Evolutionary conservation across 2,113 vertebrate species (phyloP).

Genomic region (Hemicordylus capensis): DNA sequence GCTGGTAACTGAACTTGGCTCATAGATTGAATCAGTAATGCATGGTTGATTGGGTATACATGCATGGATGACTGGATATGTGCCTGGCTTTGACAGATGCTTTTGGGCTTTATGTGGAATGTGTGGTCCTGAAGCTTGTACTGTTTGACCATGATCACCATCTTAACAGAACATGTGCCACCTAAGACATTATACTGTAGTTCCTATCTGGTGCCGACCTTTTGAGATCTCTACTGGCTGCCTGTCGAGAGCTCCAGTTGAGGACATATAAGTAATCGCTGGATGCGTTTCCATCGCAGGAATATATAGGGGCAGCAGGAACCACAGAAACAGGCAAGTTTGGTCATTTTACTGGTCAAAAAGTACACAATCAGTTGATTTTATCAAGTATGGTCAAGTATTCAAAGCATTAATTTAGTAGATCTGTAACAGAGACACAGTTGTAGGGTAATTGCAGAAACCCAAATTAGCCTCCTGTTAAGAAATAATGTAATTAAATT

Average conservation of each 20-base stretch:
- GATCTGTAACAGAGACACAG: neutral
- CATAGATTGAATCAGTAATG: neutral
- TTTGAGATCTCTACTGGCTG: no score
- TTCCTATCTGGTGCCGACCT: neutral
- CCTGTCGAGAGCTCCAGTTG: no score
- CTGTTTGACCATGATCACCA: neutral
- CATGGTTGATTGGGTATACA: neutral
- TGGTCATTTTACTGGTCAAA: neutral
- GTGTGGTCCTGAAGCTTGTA: neutral
- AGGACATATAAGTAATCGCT: no score
- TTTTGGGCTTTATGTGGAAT: neutral
- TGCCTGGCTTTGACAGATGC: no score
- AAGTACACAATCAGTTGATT: neutral
- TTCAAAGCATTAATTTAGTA: neutral
- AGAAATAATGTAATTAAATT: neutral
- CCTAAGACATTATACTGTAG: neutral
- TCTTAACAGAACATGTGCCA: neutral
- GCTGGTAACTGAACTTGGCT: neutral
- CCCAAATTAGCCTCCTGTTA: no score
- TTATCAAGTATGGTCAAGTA: no score
- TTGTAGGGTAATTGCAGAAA: neutral
- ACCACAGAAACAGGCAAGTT: no score
- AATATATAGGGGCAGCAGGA: no score
- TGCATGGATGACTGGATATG: neutral
- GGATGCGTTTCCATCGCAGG: no score